phyloP scores from a whole-genome alignment of 2,888 invertebrate species.

The Aricia artaxerxes region DNA sequence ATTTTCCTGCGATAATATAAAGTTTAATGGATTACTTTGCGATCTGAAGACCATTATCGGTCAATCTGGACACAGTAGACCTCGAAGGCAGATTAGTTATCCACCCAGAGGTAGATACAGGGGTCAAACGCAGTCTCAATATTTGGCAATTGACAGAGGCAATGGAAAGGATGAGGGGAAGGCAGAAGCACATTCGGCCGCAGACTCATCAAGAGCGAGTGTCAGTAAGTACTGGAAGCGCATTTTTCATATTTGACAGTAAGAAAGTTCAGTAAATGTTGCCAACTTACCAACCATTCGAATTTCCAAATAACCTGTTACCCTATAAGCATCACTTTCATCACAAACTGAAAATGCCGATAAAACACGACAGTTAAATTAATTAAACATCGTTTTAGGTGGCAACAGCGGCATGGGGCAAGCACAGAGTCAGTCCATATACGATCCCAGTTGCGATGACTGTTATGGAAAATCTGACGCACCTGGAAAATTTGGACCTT shows the following conservation, averaged over 20 bases:
- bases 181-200: conserved; percentile 90
- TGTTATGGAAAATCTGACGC: conserved; percentile 72
- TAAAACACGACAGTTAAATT: background rate
- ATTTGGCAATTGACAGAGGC: conserved; percentile 80
- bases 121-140: conserved; percentile 93
- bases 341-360: background rate
- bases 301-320: no score
- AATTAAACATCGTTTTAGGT: conserved; percentile 71
- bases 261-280: background rate
- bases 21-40: background rate
- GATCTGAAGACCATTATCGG: conserved; percentile 1
- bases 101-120: conserved; percentile 75
- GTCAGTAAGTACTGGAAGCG: conserved; percentile 82
- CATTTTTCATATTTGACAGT: background rate
- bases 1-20: background rate
- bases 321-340: background rate
- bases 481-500: conserved; percentile 50
- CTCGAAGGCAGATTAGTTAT: conserved; percentile 53
- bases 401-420: conserved; percentile 92
- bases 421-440: conserved; percentile 91
- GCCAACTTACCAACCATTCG: background rate
- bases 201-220: conserved; percentile 84
- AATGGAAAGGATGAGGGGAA: conserved; percentile 85
- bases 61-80: conserved; percentile 42
- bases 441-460: conserved; percentile 84